phyloP scores from a whole-genome alignment of 2,113 vertebrate genomes.

The Dendrocopos noguchii region DNA sequence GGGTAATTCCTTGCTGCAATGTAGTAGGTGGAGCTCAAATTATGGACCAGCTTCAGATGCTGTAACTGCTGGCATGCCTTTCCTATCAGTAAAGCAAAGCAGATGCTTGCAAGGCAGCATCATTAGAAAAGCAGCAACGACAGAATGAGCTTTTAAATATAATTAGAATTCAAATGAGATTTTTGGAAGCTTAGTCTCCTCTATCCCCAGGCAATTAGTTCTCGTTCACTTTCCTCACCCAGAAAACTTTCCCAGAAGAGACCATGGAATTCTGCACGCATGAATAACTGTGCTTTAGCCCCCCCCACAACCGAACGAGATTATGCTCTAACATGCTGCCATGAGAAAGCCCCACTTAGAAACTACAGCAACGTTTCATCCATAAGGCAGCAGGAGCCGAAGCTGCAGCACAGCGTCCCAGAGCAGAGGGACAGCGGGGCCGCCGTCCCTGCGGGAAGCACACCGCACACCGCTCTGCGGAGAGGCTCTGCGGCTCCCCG shows the following conservation, averaged over 20 bases:
- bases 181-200: not conserved
- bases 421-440: not conserved
- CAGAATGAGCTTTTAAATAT: not conserved
- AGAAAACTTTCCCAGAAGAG: not conserved
- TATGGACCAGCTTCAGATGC: not conserved
- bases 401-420: fast-evolving
- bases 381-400: fast-evolving
- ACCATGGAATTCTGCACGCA: not conserved
- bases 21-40: constrained; percentile 41
- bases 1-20: constrained; percentile 45
- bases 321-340: not conserved
- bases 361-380: not conserved
- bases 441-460: fast-evolving
- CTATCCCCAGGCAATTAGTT: not conserved
- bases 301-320: not conserved
- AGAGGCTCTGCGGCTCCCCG: not conserved
- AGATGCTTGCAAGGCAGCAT: constrained; percentile 8
- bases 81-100: not conserved
- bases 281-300: not conserved
- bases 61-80: not conserved
- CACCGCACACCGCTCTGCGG: not conserved
- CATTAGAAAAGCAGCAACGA: not conserved
- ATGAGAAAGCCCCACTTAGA: not conserved
- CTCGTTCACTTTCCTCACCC: not conserved
- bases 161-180: not conserved